Evolutionary conservation across 2,113 vertebrate species (phyloP).

Genomic region (Craseonycteris thonglongyai): DNA sequence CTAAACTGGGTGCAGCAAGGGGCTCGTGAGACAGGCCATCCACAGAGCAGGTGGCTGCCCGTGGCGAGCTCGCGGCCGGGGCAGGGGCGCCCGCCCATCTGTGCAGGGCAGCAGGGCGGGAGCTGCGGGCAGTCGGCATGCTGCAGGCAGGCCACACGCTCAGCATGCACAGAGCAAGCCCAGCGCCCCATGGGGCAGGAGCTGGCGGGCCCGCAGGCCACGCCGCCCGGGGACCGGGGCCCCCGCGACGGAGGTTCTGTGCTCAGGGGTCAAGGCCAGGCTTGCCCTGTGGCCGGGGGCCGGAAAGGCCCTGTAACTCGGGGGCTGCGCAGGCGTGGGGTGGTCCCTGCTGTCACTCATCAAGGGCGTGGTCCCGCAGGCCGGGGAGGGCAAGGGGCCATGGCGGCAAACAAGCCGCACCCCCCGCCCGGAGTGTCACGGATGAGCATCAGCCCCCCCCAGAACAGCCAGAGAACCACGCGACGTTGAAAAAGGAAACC

Average conservation of each 20-base stretch:
- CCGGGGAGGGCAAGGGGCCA: neutral
- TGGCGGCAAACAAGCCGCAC: neutral
- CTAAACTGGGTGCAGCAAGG: neutral
- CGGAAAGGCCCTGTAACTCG: no score
- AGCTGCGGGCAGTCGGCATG: constrained; percentile 55
- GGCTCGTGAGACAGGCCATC: neutral
- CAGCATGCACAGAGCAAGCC: constrained; percentile 56
- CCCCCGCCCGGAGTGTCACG: neutral
- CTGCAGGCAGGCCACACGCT: constrained; percentile 49
- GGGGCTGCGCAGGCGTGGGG: neutral
- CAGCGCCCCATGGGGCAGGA: neutral
- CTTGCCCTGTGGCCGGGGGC: neutral
- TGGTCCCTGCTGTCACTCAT: neutral
- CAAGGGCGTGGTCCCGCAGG: neutral
- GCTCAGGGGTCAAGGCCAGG: neutral
- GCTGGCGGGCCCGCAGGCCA: neutral
- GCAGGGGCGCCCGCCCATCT: neutral
- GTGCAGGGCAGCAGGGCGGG: neutral
- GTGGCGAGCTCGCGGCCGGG: neutral
- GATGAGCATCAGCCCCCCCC: neutral
- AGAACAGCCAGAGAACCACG: neutral
- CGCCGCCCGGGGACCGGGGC: neutral
- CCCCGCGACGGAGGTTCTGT: neutral
- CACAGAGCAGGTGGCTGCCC: neutral
- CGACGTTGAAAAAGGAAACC: neutral